phyloP scores from a whole-genome alignment of 2,888 invertebrate genomes.

The Lycia hirtaria region DNA sequence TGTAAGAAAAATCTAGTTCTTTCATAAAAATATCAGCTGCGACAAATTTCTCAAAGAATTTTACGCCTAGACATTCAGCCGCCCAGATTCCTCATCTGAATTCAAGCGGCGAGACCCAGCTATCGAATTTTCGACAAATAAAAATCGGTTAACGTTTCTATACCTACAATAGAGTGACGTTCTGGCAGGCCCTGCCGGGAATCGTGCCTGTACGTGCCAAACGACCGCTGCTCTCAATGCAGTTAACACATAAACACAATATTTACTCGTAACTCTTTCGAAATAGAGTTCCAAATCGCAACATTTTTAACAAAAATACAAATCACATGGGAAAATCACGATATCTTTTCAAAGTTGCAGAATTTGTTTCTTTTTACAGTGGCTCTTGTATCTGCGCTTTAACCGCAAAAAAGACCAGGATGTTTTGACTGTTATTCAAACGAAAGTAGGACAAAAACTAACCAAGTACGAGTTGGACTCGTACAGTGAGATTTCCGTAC shows the following conservation, averaged over 20 bases:
- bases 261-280: conserved; percentile 4
- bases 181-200: conserved; percentile 48
- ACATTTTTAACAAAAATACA: conserved; percentile 14
- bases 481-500: too few relatives aligned
- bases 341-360: conserved; percentile 34
- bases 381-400: conserved; percentile 17
- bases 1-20: neutral
- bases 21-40: neutral
- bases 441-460: conserved; percentile 22
- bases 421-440: conserved; percentile 19
- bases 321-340: conserved; percentile 48
- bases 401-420: conserved; percentile 20
- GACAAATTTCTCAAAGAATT: conserved; percentile 13
- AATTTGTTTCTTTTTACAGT: conserved; percentile 15
- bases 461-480: too few relatives aligned
- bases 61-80: conserved; percentile 12
- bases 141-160: conserved; percentile 60
- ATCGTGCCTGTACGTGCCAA: conserved; percentile 59
- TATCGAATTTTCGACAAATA: conserved; percentile 56
- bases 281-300: conserved; percentile 30
- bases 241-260: conserved; percentile 26
- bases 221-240: conserved; percentile 49
- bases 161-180: conserved; percentile 59
- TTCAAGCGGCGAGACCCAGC: conserved; percentile 21
- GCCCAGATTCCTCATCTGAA: conserved; percentile 25